A percentile compares a stretch with the other conserved stretches of the same genome.
phyloP scores from a whole-genome alignment of 2,888 invertebrate genomes.

The Lissocephala sabroskyi region DNA sequence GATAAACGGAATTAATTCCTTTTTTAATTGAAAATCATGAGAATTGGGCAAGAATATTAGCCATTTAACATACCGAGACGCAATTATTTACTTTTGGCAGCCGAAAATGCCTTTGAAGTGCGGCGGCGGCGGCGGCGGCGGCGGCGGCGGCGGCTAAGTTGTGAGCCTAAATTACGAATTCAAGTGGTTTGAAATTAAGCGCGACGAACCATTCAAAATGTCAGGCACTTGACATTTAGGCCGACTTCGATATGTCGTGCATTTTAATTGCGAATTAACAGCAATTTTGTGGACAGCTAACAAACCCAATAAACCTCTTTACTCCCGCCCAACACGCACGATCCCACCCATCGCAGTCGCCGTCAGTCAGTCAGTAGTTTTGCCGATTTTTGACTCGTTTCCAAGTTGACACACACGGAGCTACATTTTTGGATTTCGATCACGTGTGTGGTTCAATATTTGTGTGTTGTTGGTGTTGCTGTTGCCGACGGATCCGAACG shows the following conservation, averaged over 20 bases:
- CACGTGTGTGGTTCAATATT: slow-evolving; percentile 40
- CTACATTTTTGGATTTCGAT: too few species aligned
- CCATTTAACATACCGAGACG: too few species aligned
- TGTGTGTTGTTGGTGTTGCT: neutral
- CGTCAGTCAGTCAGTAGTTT: neutral
- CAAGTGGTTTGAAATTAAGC: neutral
- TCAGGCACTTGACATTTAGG: slow-evolving; percentile 36
- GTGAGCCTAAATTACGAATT: too few species aligned
- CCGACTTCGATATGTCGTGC: slow-evolving; percentile 45
- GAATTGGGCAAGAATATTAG: too few species aligned
- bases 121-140: too few species aligned
- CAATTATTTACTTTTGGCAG: too few species aligned
- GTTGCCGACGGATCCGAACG: slow-evolving; percentile 25
- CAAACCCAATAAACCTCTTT: slow-evolving; percentile 64
- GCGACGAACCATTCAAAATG: slow-evolving; percentile 18
- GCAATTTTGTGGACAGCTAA: slow-evolving; percentile 62
- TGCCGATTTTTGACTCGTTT: too few species aligned
- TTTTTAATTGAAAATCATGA: too few species aligned
- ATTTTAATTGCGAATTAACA: slow-evolving; percentile 66
- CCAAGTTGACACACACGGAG: neutral
- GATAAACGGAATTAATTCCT: too few species aligned
- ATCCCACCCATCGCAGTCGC: neutral
- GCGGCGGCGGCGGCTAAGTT: too few species aligned
- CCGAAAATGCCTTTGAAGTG: too few species aligned
- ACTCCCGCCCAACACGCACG: slow-evolving; percentile 17